Base-by-base conservation (phyloP, 2,888 invertebrate genomes). In the Tipula unca region DNA sequence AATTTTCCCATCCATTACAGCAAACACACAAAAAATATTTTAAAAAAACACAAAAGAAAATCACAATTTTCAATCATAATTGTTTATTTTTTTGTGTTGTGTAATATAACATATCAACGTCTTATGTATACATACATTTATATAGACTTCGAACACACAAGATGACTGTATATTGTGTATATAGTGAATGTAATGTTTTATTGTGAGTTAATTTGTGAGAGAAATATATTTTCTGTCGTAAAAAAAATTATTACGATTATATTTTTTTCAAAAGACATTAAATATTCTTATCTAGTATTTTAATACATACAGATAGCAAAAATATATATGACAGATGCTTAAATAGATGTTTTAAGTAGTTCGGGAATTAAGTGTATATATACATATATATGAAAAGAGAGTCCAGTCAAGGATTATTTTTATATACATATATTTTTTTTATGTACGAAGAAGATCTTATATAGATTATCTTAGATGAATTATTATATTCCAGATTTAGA, bases 241-340 rank as follows among this genome's bases (percentile, higher is more conserved):
- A 69, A 69, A 25, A 69, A 69, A n/a, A 17, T 32, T 54, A 69
- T 69, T 69, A 69, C 69, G 69, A 69, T 69, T 25, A 69, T 25
- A 69, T 20, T 69, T 48, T 39, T 48, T 69, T 25, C 69, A 69
- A 69, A 69, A 69, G 69, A 54, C 69, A 25, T 69, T 69, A 48
- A 48, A 48, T 48, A 48, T 69, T 69, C 69, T 69, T 69, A 69
- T 69, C 25, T 69, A 69, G 69, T 69, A 69, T 69, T 69, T 69
- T 69, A 17, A 48, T 48, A 48, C 4, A n/a, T n/a, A 48, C 17
- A 48, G 48, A 48, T 48, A 69, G 10, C 25, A 25, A 69, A 20
- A 69, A 25, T 10, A 69, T 10, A 69, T 10, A 69, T 69, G 25
- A 69, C 69, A 69, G 69, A 69, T 69, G 69, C 25, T 69, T n/a